Evolutionary conservation across 2,888 invertebrate species (phyloP).

Genomic region (Oligia strigilis): DNA sequence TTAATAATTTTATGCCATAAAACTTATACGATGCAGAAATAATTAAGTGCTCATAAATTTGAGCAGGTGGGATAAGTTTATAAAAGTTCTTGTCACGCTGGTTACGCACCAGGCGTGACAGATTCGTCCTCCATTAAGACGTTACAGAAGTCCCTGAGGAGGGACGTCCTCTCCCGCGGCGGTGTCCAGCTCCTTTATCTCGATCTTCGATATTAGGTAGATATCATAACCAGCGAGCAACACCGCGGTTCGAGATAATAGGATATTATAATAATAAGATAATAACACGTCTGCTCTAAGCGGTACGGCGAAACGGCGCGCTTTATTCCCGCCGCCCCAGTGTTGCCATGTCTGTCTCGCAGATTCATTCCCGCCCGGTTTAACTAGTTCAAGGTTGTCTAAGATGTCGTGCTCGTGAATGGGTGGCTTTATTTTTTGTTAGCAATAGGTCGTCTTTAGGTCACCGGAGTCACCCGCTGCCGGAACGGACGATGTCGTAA

Average conservation of each 20-base stretch:
- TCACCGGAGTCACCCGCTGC: conserved; percentile 83
- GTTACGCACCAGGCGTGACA: conserved; percentile 43
- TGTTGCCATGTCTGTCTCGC: conserved; percentile 81
- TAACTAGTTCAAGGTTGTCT: conserved; percentile 88
- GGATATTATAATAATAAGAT: conserved; percentile 86
- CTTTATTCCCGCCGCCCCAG: conserved; percentile 77
- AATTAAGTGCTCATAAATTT: conserved; percentile 62
- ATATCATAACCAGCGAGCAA: conserved; percentile 56
- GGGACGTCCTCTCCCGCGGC: conserved; percentile 54
- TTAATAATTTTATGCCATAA: conserved; percentile 64
- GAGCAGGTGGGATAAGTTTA: conserved; percentile 46
- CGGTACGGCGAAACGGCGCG: conserved; percentile 80
- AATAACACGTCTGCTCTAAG: conserved; percentile 87
- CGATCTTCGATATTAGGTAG: conserved; percentile 42
- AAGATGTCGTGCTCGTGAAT: conserved; percentile 81
- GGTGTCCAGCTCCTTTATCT: conserved; percentile 51
- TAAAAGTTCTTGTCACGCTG: conserved; percentile 49
- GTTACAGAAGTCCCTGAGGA: conserved; percentile 28
- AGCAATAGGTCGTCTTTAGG: conserved; percentile 87
- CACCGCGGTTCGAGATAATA: conserved; percentile 75
- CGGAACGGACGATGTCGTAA: conserved; percentile 79
- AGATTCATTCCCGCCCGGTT: conserved; percentile 83
- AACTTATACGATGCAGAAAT: conserved; percentile 61
- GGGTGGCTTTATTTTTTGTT: conserved; percentile 85
- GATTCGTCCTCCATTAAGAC: conserved; percentile 39